Percentiles rank a stretch among this genome's conserved stretches.
phyloP scores from a whole-genome alignment of 2,888 invertebrate genomes.

The Patella caerulea region DNA sequence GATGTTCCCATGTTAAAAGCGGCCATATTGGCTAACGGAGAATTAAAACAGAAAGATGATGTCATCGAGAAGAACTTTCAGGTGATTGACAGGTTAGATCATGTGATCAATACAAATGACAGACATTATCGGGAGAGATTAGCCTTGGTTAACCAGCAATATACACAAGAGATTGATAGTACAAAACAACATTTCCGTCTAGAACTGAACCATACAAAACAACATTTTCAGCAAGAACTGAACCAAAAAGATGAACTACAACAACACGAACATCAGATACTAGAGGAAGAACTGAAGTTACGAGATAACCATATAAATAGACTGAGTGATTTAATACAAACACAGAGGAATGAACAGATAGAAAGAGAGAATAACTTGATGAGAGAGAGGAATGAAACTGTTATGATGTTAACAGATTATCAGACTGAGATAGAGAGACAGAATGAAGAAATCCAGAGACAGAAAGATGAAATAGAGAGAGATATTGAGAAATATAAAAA shows the following conservation, averaged over 20 bases:
- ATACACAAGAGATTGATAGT: not conserved
- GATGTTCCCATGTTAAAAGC: slow-evolving; percentile 7
- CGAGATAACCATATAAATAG: too few relatives aligned
- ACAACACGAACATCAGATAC: too few relatives aligned
- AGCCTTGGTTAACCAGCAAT: not conserved
- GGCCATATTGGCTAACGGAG: not conserved
- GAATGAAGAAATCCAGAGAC: not conserved
- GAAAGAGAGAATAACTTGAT: too few relatives aligned
- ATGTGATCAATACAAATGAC: not conserved
- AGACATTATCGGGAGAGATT: not conserved
- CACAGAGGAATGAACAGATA: too few relatives aligned
- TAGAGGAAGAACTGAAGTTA: too few relatives aligned
- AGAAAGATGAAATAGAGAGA: not conserved
- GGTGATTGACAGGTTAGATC: not conserved
- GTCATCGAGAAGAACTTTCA: not conserved
- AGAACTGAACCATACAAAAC: not conserved
- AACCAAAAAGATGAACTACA: too few relatives aligned
- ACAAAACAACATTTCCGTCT: not conserved
- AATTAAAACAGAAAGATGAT: not conserved
- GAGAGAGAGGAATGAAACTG: too few relatives aligned
- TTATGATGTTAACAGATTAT: too few relatives aligned
- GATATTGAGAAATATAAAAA: not conserved
- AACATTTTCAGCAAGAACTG: not conserved
- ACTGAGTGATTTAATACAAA: too few relatives aligned
- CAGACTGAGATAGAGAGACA: not conserved